Conservation (phyloP, 2,888 invertebrate species). For the Ernsta delagoae region DNA sequence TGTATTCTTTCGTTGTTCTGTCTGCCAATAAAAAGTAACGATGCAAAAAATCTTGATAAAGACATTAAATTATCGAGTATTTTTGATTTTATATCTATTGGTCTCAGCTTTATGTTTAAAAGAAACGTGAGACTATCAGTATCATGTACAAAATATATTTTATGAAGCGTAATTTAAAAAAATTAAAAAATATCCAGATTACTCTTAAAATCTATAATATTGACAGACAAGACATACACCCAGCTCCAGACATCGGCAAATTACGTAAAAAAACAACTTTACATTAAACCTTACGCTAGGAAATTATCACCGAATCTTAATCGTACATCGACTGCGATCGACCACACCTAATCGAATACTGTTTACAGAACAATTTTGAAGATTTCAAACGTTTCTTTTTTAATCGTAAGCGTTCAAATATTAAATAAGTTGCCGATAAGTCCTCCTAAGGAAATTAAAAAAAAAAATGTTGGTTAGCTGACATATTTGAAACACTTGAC, state of each 20-base stretch:
- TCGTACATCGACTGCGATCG: constrained; percentile 21
- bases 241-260: constrained; percentile 23
- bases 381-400: constrained; percentile 24
- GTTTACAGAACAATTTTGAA: constrained; percentile 34
- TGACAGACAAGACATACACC: constrained; percentile 27
- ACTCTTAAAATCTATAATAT: neutral
- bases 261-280: constrained; percentile 34
- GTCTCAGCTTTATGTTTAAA: too few species aligned
- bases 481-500: too few species aligned
- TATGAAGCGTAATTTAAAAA: too few species aligned
- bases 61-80: too few species aligned
- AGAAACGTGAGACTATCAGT: too few species aligned
- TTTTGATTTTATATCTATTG: too few species aligned
- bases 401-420: constrained; percentile 10
- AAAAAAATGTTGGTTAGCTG: too few species aligned
- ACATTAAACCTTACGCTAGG: constrained; percentile 30
- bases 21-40: constrained; percentile 11
- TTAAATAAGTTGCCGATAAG: neutral
- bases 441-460: neutral
- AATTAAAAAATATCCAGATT: too few species aligned
- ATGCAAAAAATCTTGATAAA: neutral
- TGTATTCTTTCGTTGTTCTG: constrained; percentile 31
- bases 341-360: constrained; percentile 42
- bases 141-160: too few species aligned
- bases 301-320: constrained; percentile 36